phyloP scores from a whole-genome alignment of 2,797 vertebrate species.

The Erpetoichthys calabaricus region DNA sequence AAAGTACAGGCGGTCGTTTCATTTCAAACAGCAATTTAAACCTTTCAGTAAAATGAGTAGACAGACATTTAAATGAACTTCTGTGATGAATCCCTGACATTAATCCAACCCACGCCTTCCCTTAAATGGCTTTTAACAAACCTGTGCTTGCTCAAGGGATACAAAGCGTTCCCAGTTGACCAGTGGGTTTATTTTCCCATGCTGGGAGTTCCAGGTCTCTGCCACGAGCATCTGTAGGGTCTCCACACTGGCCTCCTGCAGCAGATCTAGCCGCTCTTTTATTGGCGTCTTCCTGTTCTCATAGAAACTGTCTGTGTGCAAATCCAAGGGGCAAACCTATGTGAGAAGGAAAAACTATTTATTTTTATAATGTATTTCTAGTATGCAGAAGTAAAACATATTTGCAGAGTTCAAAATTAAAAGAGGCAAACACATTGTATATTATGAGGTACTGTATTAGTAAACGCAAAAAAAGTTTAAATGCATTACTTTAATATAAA shows the following conservation, averaged over 20 bases:
- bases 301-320: slow-evolving; percentile 84
- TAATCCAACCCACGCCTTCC: too few relatives aligned
- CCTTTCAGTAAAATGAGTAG: too few relatives aligned
- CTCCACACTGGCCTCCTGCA: slow-evolving; percentile 46
- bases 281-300: slow-evolving; percentile 59
- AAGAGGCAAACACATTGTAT: neutral
- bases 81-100: too few relatives aligned
- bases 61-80: too few relatives aligned
- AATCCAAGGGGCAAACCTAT: slow-evolving; percentile 73
- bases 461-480: too few relatives aligned
- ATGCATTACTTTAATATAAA: too few relatives aligned
- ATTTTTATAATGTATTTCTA: neutral
- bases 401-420: neutral
- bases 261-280: slow-evolving; percentile 50
- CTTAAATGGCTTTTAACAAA: slow-evolving; percentile 11
- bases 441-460: neutral
- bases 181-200: slow-evolving; percentile 48
- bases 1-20: too few relatives aligned
- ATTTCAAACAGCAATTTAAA: too few relatives aligned
- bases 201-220: slow-evolving; percentile 57
- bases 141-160: slow-evolving; percentile 62
- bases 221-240: slow-evolving; percentile 51
- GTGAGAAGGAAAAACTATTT: neutral
- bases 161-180: slow-evolving; percentile 77
- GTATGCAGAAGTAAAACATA: neutral